Percentiles rank a stretch among this genome's conserved stretches.
These are phyloP conservation scores for Patella vulgata DNA, from an alignment of 1,140 invertebrate species.

Conservation along the genomic window DNA sequence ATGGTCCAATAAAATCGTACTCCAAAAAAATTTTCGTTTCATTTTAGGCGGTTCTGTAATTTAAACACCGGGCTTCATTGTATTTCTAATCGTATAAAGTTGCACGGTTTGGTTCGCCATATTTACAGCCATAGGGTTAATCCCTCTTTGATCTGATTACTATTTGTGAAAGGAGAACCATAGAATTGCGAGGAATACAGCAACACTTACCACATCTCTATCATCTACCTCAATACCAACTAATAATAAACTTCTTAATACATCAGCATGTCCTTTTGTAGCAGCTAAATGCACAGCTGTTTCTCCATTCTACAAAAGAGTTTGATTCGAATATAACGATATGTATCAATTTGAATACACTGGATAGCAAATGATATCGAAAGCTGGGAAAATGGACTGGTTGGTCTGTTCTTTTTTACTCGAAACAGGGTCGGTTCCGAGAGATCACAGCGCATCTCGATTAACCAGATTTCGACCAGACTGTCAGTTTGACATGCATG, in stretches of 20 bases:
- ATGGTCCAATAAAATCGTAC: not conserved
- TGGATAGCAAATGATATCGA: not conserved
- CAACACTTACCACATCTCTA: conserved; percentile 78
- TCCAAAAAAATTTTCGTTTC: not conserved
- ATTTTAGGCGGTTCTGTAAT: not conserved
- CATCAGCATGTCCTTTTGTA: conserved; percentile 77
- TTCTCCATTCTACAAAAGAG: conserved; percentile 74
- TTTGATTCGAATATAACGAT: too few relatives aligned
- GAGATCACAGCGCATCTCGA: too few relatives aligned
- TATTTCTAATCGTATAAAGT: too few relatives aligned
- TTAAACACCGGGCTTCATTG: not conserved
- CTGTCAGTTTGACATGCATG: too few relatives aligned
- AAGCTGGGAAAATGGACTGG: not conserved
- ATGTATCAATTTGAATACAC: not conserved
- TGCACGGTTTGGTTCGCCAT: too few relatives aligned
- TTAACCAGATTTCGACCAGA: too few relatives aligned
- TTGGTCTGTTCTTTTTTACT: too few relatives aligned
- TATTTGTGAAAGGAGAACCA: too few relatives aligned
- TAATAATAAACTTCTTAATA: conserved; percentile 76
- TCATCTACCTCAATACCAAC: conserved; percentile 76
- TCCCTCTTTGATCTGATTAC: too few relatives aligned
- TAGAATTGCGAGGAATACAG: too few relatives aligned
- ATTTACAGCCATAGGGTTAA: too few relatives aligned
- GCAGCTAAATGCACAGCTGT: conserved; percentile 81
- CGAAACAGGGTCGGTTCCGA: too few relatives aligned